These are phyloP conservation scores for Cichlasoma orientale DNA, from an alignment of 2,797 vertebrate genomes.

Conservation along the genomic window DNA sequence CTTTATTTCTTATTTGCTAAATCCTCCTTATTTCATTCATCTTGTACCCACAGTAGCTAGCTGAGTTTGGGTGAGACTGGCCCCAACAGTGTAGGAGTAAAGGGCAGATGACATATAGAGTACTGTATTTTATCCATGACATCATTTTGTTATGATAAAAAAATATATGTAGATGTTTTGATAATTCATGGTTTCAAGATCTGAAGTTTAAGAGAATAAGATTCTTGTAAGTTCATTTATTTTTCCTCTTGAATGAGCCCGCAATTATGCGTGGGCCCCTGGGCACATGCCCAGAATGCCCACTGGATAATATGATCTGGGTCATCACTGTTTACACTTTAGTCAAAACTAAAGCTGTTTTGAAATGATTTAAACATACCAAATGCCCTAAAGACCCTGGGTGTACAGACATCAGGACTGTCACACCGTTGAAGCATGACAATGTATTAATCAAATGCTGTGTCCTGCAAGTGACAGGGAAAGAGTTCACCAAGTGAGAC, in stretches of 20 bases:
- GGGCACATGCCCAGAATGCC: not conserved
- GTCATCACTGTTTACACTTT: constrained; percentile 5
- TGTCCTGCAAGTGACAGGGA: constrained; percentile 46
- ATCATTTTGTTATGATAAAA: not conserved
- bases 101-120: too few relatives aligned
- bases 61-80: too few relatives aligned
- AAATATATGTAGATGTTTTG: too few relatives aligned
- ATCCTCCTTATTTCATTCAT: too few relatives aligned
- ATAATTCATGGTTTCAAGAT: not conserved
- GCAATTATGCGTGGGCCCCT: not conserved
- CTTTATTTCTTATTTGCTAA: too few relatives aligned
- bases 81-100: too few relatives aligned
- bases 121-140: not conserved
- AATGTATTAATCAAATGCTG: constrained; percentile 53
- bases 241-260: not conserved
- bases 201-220: not conserved
- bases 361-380: constrained; percentile 11
- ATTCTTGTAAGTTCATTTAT: not conserved
- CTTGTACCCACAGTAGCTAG: too few relatives aligned
- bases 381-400: constrained; percentile 27
- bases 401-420: constrained; percentile 29
- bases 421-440: constrained; percentile 29
- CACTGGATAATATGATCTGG: not conserved
- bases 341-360: not conserved
- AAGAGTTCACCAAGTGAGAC: constrained; percentile 37